Evolutionary conservation across 2,888 invertebrate genomes (phyloP), one percentile per base, ranked within the genome.

Genomic region (Clostera curtula): DNA sequence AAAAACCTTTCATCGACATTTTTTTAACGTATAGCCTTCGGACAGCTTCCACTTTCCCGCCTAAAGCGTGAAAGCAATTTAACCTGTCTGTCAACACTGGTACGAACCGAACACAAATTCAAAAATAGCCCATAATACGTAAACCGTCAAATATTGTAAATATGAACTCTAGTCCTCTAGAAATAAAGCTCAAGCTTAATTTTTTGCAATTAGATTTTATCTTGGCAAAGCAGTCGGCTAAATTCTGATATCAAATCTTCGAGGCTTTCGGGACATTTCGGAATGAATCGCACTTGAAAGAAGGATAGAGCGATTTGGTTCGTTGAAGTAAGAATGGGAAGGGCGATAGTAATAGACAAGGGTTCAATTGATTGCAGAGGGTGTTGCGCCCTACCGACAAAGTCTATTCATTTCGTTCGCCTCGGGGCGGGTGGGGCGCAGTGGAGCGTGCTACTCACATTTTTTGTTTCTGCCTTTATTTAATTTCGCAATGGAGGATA

Each of bases 401-500:
- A 44, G 59, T 68, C 67, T 66, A 70, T 71, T 63, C 61, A 67
- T 55, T 56, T 43, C 38, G 54, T 35, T 58, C 52, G 45, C 63
- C 71, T 67, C 50, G 58, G 36, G 68, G 69, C 72, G 71, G 73
- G 80, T 68, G 74, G 76, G 72, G 75, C 57, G 55, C 51, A 44
- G 50, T 58, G 59, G 64, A 68, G 67, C 67, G 62, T 67, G 66
- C 57, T 56, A 53, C 48, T 56, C 49, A 55, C 53, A 29, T 11
- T 35, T 76, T 80, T 80, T 80, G 68, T 79, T 75, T 79, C 72
- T 67, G 58, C 67, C 68, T 69, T 61, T 76, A 76, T 79, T 83
- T 76, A 76, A 80, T 80, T 77, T 77, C 44, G 80, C 77, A 65
- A 77, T 79, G 75, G 77, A 62, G 75, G 65, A 69, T 74, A 70